phyloP scores from a whole-genome alignment of 2,797 vertebrate genomes.

The Acanthis flammea region DNA sequence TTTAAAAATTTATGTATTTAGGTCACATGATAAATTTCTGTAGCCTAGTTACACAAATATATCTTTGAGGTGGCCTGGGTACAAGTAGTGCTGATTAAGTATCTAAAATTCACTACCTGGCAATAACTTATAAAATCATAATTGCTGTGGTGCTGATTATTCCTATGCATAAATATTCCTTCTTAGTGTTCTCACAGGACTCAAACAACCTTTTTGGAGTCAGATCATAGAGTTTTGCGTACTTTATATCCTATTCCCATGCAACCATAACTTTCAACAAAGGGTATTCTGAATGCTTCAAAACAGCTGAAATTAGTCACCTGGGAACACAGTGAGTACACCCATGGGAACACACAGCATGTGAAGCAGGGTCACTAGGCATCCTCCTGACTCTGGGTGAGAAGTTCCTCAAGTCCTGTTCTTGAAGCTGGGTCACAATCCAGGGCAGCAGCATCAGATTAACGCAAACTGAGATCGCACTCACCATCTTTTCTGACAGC shows the following conservation, averaged over 20 bases:
- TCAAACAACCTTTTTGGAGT: neutral
- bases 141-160: neutral
- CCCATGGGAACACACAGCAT: neutral
- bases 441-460: neutral
- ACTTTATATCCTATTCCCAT: neutral
- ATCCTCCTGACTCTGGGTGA: neutral
- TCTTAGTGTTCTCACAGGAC: neutral
- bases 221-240: neutral
- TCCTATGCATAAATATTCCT: neutral
- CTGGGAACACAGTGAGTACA: neutral
- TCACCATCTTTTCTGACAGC: neutral
- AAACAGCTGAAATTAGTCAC: slow-evolving; percentile 4
- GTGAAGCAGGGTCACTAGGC: neutral
- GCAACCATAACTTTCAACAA: neutral
- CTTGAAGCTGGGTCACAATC: neutral
- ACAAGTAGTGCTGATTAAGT: neutral
- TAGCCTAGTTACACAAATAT: neutral
- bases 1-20: neutral
- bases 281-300: neutral
- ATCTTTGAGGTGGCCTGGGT: neutral
- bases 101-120: slow-evolving; percentile 10
- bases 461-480: neutral
- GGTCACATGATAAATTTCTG: neutral
- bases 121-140: neutral
- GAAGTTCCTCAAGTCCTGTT: neutral